Evolutionary conservation across 2,797 vertebrate species (phyloP), one percentile per base, ranked within the genome.

Genomic region (Benthosema pterotum): DNA sequence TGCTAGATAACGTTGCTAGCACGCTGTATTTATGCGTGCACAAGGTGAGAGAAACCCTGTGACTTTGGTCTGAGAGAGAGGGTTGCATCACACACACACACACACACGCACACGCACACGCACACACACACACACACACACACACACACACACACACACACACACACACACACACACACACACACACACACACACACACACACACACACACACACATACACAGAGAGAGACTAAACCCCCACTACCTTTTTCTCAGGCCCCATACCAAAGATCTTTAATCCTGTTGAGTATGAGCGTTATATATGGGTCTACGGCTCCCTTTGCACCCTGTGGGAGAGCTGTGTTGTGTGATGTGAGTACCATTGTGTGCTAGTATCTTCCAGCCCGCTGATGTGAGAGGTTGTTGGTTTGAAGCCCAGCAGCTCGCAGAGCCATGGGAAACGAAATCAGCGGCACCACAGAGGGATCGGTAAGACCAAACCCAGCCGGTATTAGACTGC

Each of bases 391-490:
- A 86, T 86, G 83, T 87, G 87, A 91, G 68, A 70, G 73, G 76
- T 64, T 71, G 52, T 56, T 69, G 69, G 65, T 81, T 71, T 69
- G 77, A 76, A 55, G 76, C 75, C 72, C 80, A 16, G 65, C 75
- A 79, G 66, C 81, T 77, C 72, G 54, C 61, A 79, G 77, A 81
- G 76, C 75, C 84, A 94, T 94, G 93, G 93, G 93, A 66, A 94
- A 93, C 77, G 91, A 92, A 74, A 91, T 43, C 92, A 93, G 92
- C 92, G 93, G 92, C 90, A 79, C 92, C 3, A 50, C 83, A 19
- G 82, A 85, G 65, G 71, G 67, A 17, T 76, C 75, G 92, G 92
- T 93, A 94, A 94, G 93, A 62, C 59, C 42, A n/a, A 78, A 38
- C 53, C 53, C 65, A 6, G 14, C 65, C 71, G 60, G 22, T 18